Evolutionary conservation across 2,113 vertebrate species (phyloP).

Genomic region (Shinisaurus crocodilurus): DNA sequence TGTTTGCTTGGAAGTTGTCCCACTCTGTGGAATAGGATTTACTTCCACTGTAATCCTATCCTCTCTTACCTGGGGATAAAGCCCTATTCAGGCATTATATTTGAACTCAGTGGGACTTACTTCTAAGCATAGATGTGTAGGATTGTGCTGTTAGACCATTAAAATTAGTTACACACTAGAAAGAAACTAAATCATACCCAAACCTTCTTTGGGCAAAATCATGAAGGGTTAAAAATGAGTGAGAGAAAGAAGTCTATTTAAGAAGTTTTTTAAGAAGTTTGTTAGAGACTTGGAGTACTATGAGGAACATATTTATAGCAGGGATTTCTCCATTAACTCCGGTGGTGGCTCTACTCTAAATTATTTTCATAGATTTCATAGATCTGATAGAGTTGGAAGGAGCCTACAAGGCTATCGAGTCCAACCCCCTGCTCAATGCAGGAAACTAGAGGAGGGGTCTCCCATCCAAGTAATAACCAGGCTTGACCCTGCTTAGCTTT

Average conservation of each 20-base stretch:
- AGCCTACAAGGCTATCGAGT: too few relatives aligned
- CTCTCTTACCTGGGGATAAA: background rate
- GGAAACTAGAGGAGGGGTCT: too few relatives aligned
- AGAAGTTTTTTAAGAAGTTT: too few relatives aligned
- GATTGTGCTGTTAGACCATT: background rate
- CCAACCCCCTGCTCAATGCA: too few relatives aligned
- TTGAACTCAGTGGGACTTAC: background rate
- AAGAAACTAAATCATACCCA: background rate
- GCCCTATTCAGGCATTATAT: background rate
- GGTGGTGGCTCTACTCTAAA: too few relatives aligned
- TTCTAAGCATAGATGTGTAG: background rate
- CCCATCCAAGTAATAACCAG: too few relatives aligned
- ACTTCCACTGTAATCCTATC: background rate
- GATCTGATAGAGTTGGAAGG: too few relatives aligned
- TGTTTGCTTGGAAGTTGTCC: background rate
- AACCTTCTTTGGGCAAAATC: background rate
- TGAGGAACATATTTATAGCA: too few relatives aligned
- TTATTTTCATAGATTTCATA: too few relatives aligned
- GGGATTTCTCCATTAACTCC: too few relatives aligned
- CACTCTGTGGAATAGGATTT: background rate
- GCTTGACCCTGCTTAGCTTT: too few relatives aligned
- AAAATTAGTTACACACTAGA: background rate
- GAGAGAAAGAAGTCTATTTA: background rate
- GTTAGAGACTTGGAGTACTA: too few relatives aligned
- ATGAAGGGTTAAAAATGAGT: background rate